Base-by-base conservation (phyloP, 2,113 vertebrate species). In the Lipophrys pholis region DNA sequence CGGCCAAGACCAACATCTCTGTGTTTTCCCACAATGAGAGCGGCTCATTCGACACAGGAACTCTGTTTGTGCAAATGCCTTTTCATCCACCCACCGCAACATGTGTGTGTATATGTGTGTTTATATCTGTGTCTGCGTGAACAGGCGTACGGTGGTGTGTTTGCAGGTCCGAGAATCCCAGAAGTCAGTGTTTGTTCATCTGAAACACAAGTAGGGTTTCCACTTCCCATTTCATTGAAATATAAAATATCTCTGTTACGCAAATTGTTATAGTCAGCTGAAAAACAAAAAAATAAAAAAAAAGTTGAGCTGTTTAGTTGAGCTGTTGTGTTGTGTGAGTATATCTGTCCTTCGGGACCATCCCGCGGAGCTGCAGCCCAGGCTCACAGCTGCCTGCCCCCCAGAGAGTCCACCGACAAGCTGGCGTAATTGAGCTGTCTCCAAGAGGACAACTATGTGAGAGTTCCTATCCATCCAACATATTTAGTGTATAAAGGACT, bases 1-100 rank as follows among this genome's bases (percentile, higher is more conserved):
- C 8, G 15, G 84, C 86, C 90, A 91, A 92, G 66, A 90, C 83
- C 84, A 92, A 92, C 87, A 92, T 73, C 69, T 42, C 72, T 15
- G 45, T 93, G 87, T 90, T 92, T 89, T 91, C 84, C 69, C 62
- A 83, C 80, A 90, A 90, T 81, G 86, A 89, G 84, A 78, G 64
- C 41, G 16, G 73, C 76, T 89, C 73, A 81, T 87, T 87, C 38
- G 40, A 85, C 71, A 87, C 83, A 82, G 84, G 78, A 82, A 73
- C 75, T 51, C 7, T 82, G 76, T 90, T 87, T 87, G 83, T 85
- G 69, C n/a, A 75, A 78, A 60, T 73, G 55, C 78, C 65, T 77
- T 91, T 92, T 93, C 83, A 91, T 93, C 86, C 75, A 10, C 77
- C 85, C 76, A 75, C 76, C 15, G 78, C 67, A 66, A 74, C 82